phyloP scores from a whole-genome alignment of 2,797 vertebrate species.

The Craterocephalus amniculus region DNA sequence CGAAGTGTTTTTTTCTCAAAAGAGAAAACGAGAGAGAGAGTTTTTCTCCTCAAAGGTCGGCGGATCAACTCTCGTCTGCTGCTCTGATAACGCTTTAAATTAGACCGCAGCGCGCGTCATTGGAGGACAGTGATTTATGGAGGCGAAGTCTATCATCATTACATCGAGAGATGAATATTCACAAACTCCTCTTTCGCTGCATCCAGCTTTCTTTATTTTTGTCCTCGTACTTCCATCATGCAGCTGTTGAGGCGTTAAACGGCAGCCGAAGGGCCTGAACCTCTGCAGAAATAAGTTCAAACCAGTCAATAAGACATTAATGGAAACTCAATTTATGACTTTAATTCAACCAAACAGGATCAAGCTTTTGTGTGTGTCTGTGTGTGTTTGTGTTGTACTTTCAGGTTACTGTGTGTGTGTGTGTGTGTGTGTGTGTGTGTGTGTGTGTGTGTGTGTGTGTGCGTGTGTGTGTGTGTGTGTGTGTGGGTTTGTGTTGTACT shows the following conservation, averaged over 20 bases:
- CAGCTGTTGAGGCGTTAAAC: conserved; percentile 36
- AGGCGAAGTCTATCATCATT: conserved; percentile 44
- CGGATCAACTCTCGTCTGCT: conserved; percentile 39
- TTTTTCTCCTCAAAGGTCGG: conserved; percentile 46
- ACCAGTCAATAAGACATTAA: conserved; percentile 63
- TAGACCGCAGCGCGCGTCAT: conserved; percentile 21
- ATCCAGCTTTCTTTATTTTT: not conserved
- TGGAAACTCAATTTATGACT: conserved; percentile 69
- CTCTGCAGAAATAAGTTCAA: conserved; percentile 53
- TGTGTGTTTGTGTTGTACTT: too few relatives aligned
- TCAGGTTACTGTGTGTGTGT: too few relatives aligned
- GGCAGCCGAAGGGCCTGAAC: conserved; percentile 44
- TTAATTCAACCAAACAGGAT: conserved; percentile 65
- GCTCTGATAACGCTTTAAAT: conserved; percentile 51
- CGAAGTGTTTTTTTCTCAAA: conserved; percentile 35
- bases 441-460: too few relatives aligned
- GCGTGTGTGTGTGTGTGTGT: too few relatives aligned
- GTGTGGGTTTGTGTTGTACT: conserved; percentile 8
- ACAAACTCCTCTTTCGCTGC: conserved; percentile 4
- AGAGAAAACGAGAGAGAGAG: conserved; percentile 22
- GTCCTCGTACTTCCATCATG: conserved; percentile 22
- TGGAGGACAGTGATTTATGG: conserved; percentile 59
- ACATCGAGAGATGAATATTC: conserved; percentile 53
- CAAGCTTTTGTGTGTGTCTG: conserved; percentile 18
- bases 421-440: too few relatives aligned